Evolutionary conservation across 2,113 vertebrate genomes (phyloP), one percentile per base, ranked within the genome.

Genomic region (Cavia porcellus): DNA sequence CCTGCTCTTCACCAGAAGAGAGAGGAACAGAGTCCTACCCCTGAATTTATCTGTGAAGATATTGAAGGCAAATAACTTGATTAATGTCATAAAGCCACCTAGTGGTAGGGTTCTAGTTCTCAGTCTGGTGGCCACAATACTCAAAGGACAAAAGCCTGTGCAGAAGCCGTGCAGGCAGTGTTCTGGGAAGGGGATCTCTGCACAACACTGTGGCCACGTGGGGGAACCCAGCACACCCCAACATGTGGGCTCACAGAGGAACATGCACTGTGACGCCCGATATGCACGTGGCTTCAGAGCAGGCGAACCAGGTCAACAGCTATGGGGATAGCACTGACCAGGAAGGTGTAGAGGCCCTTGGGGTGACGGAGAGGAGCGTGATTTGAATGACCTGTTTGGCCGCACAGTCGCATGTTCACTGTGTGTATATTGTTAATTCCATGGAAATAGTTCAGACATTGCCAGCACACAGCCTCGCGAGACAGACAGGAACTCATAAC

Each of bases 101-200:
- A 75, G 92, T 82, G 59, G 86, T 61, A 57, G 45, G 19, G 77
- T 83, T 92, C 66, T 38, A 61, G 75, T 61, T 94, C 52, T 90
- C 5, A 42, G 61, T 74, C 52, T 70, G 75, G 75, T 8, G 45
- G 2, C 57, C 74, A 75, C 30, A 62, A 38, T 6, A 42, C 42
- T 74, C 45, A 80, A 79, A 70, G 82, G 74, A 80, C 45, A 12
- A 80, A 70, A 57, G 47, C 25, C 28, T 66, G 35, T 2, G 5
- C 30, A 22, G 57, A 38, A 92, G 35, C 38, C 8, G 17, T 11
- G 45, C 24, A 0, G 52, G 28, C 35, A 24, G 35, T 24, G 3
- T 35, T n/a, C 47, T 52, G 59, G 14, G 47, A 55, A 61, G 57
- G n/a, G 12, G n/a, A 4, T 13, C 64, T 88, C 52, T 47, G 28